These are phyloP conservation scores for Nothocercus nigrocapillus DNA, from an alignment of 2,113 vertebrate species.

Conservation along the genomic window DNA sequence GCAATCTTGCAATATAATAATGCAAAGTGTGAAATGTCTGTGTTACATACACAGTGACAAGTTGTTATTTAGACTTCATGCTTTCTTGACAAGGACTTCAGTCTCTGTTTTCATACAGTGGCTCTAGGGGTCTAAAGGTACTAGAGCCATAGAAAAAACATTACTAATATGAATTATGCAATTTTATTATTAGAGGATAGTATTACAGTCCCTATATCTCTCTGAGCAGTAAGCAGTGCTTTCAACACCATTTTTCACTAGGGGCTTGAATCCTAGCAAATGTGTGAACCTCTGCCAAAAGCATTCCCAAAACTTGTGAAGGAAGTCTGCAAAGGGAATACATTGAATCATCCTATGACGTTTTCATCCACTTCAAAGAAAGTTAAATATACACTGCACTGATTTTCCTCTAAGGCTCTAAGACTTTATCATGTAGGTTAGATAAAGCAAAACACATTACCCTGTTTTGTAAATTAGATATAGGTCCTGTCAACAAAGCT, in stretches of 20 bases:
- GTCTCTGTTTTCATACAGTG: not conserved
- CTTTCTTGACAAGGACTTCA: not conserved
- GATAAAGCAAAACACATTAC: not conserved
- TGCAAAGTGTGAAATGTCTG: not conserved
- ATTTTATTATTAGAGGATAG: not conserved
- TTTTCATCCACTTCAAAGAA: not conserved
- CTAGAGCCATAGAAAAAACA: not conserved
- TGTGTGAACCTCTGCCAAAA: not conserved
- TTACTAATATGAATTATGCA: not conserved
- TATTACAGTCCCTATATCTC: not conserved
- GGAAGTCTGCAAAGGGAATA: not conserved
- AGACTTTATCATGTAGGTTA: not conserved
- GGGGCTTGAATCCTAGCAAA: not conserved
- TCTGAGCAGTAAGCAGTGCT: not conserved
- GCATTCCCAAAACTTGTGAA: not conserved
- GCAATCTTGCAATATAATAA: not conserved
- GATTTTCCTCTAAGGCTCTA: not conserved
- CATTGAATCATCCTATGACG: not conserved
- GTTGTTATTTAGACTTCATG: not conserved
- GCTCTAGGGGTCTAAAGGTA: not conserved
- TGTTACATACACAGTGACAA: not conserved
- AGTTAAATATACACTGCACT: not conserved
- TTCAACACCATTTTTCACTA: not conserved
- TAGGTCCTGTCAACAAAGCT: slow-evolving; percentile 14
- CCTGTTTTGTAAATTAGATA: slow-evolving; percentile 29